phyloP scores from a whole-genome alignment of 2,888 invertebrate species.

The Sepiola atlantica region DNA sequence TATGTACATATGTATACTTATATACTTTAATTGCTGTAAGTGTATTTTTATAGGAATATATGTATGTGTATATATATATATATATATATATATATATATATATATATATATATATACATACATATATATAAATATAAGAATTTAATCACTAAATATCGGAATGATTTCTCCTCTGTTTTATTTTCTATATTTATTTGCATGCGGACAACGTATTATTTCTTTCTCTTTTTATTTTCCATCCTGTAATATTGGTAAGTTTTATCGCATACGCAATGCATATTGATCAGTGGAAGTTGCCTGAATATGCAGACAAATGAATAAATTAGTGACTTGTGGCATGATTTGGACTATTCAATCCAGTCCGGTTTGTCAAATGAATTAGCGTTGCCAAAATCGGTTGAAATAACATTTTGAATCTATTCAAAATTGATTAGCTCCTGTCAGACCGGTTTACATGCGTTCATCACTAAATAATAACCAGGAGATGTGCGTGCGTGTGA shows the following conservation, averaged over 20 bases:
- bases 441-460: not conserved
- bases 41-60: not conserved
- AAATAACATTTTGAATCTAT: slow-evolving; percentile 13
- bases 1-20: too few relatives aligned
- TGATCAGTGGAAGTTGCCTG: not conserved
- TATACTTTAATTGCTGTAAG: too few relatives aligned
- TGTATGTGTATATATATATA: not conserved
- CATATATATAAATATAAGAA: not conserved
- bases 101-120: not conserved
- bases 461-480: not conserved
- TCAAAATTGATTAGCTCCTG: not conserved
- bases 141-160: not conserved
- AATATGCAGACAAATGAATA: not conserved
- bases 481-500: not conserved
- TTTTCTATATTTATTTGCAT: not conserved
- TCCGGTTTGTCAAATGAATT: not conserved
- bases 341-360: not conserved
- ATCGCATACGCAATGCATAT: not conserved
- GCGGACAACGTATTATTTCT: not conserved
- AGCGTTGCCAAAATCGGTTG: not conserved
- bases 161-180: not conserved
- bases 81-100: not conserved
- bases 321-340: not conserved
- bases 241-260: not conserved
- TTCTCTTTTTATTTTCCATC: not conserved